Evolutionary conservation across 1,140 invertebrate species (phyloP).

Genomic region (Phthorimaea operculella): DNA sequence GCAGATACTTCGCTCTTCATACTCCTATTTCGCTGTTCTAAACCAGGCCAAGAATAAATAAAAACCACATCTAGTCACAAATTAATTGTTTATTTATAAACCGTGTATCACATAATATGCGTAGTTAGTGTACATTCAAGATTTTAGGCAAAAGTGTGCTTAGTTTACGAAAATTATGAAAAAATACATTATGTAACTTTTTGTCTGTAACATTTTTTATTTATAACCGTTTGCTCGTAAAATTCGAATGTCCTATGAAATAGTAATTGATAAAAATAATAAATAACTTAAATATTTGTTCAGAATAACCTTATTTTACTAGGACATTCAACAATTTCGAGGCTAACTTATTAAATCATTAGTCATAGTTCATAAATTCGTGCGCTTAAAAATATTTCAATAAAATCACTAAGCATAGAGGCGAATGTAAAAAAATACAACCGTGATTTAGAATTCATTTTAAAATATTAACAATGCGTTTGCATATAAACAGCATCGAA

Average conservation of each 20-base stretch:
- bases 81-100: slow-evolving; percentile 63
- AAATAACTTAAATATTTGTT: too few relatives aligned
- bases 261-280: too few relatives aligned
- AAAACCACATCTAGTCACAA: slow-evolving; percentile 35
- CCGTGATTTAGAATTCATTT: slow-evolving; percentile 31
- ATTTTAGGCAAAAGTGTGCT: slow-evolving; percentile 62
- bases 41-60: slow-evolving; percentile 49
- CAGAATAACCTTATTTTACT: too few relatives aligned
- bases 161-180: slow-evolving; percentile 55
- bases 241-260: too few relatives aligned
- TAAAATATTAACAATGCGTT: not conserved
- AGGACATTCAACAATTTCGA: slow-evolving; percentile 1
- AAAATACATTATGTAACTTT: slow-evolving; percentile 39
- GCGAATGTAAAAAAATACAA: slow-evolving; percentile 42
- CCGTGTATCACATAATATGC: slow-evolving; percentile 59
- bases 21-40: slow-evolving; percentile 63
- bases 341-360: slow-evolving; percentile 43
- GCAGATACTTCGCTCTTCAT: slow-evolving; percentile 61
- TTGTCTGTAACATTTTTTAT: not conserved
- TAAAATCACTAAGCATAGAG: slow-evolving; percentile 36
- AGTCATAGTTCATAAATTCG: slow-evolving; percentile 41
- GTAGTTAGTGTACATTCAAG: slow-evolving; percentile 56
- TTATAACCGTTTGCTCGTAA: too few relatives aligned
- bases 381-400: slow-evolving; percentile 44
- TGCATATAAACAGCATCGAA: too few relatives aligned